Conservation (phyloP, 2,888 invertebrate species). For the Notodonta ziczac region DNA sequence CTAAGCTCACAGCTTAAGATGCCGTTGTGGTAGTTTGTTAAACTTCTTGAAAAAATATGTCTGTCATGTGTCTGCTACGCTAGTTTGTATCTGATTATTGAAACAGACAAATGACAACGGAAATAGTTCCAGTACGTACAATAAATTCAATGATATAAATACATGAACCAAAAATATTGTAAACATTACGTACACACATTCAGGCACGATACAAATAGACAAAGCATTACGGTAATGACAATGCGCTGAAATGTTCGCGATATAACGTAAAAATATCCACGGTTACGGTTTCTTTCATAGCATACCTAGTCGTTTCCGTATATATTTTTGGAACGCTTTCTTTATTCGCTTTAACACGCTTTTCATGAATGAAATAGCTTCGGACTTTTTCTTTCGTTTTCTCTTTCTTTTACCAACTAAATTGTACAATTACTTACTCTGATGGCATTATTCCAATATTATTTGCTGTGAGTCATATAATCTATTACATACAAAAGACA, state of each 20-base stretch:
- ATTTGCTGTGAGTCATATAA: constrained; percentile 4
- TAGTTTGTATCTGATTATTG: too few species aligned
- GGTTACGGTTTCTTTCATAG: background rate
- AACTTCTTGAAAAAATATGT: background rate
- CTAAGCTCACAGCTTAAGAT: background rate
- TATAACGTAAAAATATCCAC: too few species aligned
- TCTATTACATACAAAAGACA: constrained; percentile 64
- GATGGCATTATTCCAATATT: background rate
- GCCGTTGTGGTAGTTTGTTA: background rate
- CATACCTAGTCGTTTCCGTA: background rate
- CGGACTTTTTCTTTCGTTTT: background rate
- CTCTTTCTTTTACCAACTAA: background rate
- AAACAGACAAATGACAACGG: too few species aligned
- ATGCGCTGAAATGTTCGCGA: too few species aligned
- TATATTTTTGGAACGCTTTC: background rate
- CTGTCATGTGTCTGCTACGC: too few species aligned
- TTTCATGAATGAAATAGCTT: background rate
- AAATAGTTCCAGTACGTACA: too few species aligned
- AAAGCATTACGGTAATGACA: too few species aligned
- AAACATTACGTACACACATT: too few species aligned
- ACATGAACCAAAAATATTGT: too few species aligned
- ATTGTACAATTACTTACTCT: background rate
- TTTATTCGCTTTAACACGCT: too few species aligned
- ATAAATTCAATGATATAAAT: too few species aligned
- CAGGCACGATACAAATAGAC: too few species aligned